phyloP scores from a whole-genome alignment of 2,888 invertebrate genomes.

The Synanthedon andrenaeformis region DNA sequence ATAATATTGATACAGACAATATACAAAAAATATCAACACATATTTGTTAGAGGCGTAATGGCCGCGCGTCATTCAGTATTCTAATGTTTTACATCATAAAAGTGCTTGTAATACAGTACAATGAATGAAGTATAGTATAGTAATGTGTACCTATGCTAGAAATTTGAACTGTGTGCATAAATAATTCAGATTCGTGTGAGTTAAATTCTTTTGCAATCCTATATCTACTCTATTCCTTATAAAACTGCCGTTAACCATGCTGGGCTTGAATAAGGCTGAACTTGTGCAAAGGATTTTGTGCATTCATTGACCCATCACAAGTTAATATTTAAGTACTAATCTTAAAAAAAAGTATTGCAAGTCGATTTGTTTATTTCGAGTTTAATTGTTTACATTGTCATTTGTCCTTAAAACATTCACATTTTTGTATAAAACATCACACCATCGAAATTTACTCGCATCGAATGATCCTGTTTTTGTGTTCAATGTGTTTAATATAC shows the following conservation, averaged over 20 bases:
- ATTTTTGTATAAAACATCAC: constrained; percentile 47
- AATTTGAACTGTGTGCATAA: too few relatives aligned
- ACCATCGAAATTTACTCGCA: constrained; percentile 68
- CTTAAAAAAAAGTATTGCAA: constrained; percentile 1
- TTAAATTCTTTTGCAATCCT: too few relatives aligned
- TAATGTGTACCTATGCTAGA: too few relatives aligned
- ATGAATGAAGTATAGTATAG: too few relatives aligned
- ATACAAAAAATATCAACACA: too few relatives aligned
- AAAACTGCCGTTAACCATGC: constrained; percentile 18
- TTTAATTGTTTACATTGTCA: constrained; percentile 1
- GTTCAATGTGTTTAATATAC: constrained; percentile 22
- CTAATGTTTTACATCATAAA: too few relatives aligned
- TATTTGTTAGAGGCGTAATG: too few relatives aligned
- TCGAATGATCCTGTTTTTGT: constrained; percentile 29
- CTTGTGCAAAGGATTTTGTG: constrained; percentile 18
- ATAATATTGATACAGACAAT: too few relatives aligned
- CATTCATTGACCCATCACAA: constrained; percentile 11
- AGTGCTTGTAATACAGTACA: too few relatives aligned
- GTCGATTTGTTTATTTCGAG: not conserved
- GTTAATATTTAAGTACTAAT: constrained; percentile 10
- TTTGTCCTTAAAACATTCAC: constrained; percentile 3
- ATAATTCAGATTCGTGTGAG: too few relatives aligned
- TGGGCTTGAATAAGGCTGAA: constrained; percentile 25
- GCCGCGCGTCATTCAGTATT: too few relatives aligned
- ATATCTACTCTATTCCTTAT: constrained; percentile 11